These are phyloP conservation scores for Aegotheles bennettii DNA, from an alignment of 2,113 vertebrate genomes.

Conservation along the genomic window DNA sequence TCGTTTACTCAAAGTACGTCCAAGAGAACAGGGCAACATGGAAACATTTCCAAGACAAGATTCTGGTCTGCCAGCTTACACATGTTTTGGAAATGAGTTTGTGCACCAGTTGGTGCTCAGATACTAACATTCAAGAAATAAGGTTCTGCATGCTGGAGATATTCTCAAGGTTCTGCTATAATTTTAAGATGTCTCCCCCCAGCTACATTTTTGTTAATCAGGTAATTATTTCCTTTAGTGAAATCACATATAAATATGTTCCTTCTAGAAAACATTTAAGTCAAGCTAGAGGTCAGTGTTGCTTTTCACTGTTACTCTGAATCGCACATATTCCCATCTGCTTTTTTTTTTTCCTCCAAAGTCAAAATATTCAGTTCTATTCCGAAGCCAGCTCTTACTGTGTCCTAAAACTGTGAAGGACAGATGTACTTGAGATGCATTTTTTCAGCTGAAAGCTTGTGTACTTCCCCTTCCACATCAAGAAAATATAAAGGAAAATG, in stretches of 20 bases:
- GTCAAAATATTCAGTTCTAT: background rate
- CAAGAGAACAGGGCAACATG: background rate
- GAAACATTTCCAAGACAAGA: background rate
- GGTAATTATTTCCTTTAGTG: background rate
- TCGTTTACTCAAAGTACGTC: background rate
- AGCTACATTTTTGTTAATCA: background rate
- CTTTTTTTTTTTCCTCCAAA: too few species aligned
- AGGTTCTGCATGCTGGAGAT: background rate
- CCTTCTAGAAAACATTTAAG: background rate
- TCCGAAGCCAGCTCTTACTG: background rate
- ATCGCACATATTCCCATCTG: background rate
- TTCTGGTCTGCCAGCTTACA: background rate
- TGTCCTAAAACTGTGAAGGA: conserved; percentile 29
- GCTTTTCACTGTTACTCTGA: background rate
- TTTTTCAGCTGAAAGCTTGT: conserved; percentile 32
- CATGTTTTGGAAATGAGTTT: background rate
- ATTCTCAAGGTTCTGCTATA: background rate
- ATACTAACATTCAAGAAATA: background rate
- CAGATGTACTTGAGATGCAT: background rate
- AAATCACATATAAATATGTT: background rate
- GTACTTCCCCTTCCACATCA: conserved; percentile 6
- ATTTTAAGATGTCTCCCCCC: background rate
- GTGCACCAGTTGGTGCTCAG: background rate
- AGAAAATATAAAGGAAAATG: conserved; percentile 25
- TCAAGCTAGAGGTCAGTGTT: background rate